Evolutionary conservation across 2,113 vertebrate genomes (phyloP).

Genomic region (Brachyhypopomus occidentalis): DNA sequence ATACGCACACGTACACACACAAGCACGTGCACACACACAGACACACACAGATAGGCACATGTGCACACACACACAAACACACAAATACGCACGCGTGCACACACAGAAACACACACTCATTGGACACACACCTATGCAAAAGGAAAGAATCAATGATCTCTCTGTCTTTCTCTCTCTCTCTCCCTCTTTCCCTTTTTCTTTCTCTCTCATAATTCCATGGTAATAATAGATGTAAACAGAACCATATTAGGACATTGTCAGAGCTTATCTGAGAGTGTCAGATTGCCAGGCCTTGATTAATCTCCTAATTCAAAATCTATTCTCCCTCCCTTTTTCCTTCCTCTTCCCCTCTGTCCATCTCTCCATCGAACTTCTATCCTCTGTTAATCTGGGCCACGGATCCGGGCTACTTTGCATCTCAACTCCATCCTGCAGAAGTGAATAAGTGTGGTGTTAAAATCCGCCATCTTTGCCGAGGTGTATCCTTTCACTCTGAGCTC

Average conservation of each 20-base stretch:
- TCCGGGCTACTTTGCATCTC: constrained; percentile 75
- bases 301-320: background rate
- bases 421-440: constrained; percentile 66
- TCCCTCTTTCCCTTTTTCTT: background rate
- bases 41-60: too few relatives aligned
- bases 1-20: too few relatives aligned
- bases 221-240: background rate
- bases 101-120: too few relatives aligned
- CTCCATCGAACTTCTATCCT: constrained; percentile 57
- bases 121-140: too few relatives aligned
- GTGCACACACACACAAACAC: too few relatives aligned
- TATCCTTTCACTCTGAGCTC: constrained; percentile 69
- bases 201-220: background rate
- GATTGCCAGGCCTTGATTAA: constrained; percentile 38
- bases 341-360: constrained; percentile 15
- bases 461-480: constrained; percentile 69
- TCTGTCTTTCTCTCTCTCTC: background rate
- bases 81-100: background rate
- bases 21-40: too few relatives aligned
- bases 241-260: background rate
- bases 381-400: constrained; percentile 62
- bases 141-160: background rate
- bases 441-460: constrained; percentile 78
- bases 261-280: background rate
- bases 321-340: background rate